Conservation (phyloP, 2,113 vertebrate species). For the Cryptotis parvus region DNA sequence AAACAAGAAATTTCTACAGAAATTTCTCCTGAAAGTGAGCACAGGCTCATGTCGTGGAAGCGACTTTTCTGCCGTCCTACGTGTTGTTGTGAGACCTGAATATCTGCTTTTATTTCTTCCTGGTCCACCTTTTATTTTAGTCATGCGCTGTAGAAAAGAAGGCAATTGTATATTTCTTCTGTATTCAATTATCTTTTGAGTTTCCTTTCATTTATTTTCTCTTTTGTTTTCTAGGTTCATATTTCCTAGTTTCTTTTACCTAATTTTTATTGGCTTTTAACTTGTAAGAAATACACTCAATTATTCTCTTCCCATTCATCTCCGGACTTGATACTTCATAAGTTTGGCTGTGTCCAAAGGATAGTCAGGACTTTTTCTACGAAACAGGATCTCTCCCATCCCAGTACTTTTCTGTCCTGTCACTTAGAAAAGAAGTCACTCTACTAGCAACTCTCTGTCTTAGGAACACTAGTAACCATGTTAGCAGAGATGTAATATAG, state of each 20-base stretch:
- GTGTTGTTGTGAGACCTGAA: neutral
- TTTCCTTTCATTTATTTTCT: conserved; percentile 8
- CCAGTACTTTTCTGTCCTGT: neutral
- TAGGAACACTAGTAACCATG: no score
- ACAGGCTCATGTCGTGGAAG: neutral
- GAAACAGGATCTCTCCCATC: neutral
- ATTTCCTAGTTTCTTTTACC: neutral
- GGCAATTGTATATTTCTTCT: neutral
- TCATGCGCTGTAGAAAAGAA: neutral
- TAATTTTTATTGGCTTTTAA: neutral
- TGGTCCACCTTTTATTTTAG: neutral
- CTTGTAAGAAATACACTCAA: neutral
- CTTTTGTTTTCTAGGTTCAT: neutral
- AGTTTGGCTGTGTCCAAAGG: neutral
- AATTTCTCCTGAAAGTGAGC: conserved; percentile 27
- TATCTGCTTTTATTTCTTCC: neutral
- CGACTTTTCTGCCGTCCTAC: neutral
- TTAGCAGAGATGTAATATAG: neutral
- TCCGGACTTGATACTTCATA: neutral
- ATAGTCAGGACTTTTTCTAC: neutral
- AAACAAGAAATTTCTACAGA: neutral
- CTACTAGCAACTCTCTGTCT: neutral
- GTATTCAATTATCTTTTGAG: neutral
- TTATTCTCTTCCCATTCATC: neutral
- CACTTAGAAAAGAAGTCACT: neutral